Conservation (phyloP, 2,888 invertebrate species). For the Tachina grossa region DNA sequence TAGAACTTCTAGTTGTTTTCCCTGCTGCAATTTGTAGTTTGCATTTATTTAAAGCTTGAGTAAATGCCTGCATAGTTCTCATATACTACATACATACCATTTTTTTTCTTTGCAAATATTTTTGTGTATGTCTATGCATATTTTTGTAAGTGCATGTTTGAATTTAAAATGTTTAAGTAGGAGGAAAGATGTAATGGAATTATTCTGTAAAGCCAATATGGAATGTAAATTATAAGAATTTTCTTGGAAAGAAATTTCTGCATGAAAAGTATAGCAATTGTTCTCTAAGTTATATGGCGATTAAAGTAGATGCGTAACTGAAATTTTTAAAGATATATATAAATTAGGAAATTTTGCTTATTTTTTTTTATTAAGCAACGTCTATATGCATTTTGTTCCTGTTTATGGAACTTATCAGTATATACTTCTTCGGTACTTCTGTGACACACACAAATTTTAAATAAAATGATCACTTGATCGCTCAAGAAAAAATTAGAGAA, state of each 20-base stretch:
- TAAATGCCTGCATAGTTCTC: background rate
- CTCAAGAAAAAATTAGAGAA: too few relatives aligned
- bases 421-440: too few relatives aligned
- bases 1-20: slow-evolving; percentile 42
- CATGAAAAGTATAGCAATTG: background rate
- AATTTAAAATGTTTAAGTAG: background rate
- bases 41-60: slow-evolving; percentile 1
- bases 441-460: too few relatives aligned
- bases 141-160: background rate
- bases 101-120: slow-evolving; percentile 16
- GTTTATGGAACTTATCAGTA: too few relatives aligned
- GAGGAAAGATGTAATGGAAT: slow-evolving; percentile 43
- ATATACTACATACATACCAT: background rate
- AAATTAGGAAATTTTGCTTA: too few relatives aligned
- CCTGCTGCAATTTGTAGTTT: slow-evolving; percentile 16
- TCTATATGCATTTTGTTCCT: too few relatives aligned
- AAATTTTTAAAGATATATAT: background rate
- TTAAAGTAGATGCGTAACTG: background rate
- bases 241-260: background rate
- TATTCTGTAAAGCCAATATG: slow-evolving; percentile 60
- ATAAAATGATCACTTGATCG: too few relatives aligned
- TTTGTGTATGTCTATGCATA: background rate
- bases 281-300: background rate
- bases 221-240: slow-evolving; percentile 56
- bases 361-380: too few relatives aligned